These are phyloP conservation scores for Sphenodon punctatus DNA, from an alignment of 2,797 vertebrate genomes.

Conservation along the genomic window DNA sequence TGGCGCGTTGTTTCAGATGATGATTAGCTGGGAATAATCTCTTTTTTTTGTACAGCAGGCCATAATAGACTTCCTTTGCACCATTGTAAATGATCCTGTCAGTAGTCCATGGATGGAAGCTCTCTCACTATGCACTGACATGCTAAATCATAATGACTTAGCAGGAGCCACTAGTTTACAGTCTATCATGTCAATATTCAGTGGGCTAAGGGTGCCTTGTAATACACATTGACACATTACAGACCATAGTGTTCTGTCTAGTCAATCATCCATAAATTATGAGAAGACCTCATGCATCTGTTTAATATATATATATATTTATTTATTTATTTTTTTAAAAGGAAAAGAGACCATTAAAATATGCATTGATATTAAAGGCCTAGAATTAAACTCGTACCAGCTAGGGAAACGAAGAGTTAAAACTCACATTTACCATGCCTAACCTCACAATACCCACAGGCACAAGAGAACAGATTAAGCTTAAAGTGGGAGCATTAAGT, in stretches of 20 bases:
- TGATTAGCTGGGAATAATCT: neutral
- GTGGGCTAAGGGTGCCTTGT: conserved; percentile 43
- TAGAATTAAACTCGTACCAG: conserved; percentile 9
- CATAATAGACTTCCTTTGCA: neutral
- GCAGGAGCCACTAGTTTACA: conserved; percentile 28
- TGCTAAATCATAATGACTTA: conserved; percentile 30
- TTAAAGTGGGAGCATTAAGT: conserved; percentile 23
- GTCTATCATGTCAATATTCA: conserved; percentile 53
- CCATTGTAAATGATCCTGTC: neutral
- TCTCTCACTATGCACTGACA: conserved; percentile 24
- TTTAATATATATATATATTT: too few relatives aligned
- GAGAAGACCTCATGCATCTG: conserved; percentile 49
- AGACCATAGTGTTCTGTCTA: conserved; percentile 48
- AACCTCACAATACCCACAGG: conserved; percentile 38
- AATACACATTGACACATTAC: conserved; percentile 60
- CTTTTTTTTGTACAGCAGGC: neutral
- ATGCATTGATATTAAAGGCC: conserved; percentile 33
- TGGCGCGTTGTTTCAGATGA: neutral
- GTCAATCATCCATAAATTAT: conserved; percentile 61
- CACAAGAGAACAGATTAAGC: conserved; percentile 16
- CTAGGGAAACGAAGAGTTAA: conserved; percentile 23
- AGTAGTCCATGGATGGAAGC: conserved; percentile 2
- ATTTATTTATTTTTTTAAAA: too few relatives aligned
- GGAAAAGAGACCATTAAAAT: conserved; percentile 20
- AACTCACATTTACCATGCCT: conserved; percentile 24